These are phyloP conservation scores for Ischnura elegans DNA, from an alignment of 2,888 invertebrate genomes.

Conservation along the genomic window DNA sequence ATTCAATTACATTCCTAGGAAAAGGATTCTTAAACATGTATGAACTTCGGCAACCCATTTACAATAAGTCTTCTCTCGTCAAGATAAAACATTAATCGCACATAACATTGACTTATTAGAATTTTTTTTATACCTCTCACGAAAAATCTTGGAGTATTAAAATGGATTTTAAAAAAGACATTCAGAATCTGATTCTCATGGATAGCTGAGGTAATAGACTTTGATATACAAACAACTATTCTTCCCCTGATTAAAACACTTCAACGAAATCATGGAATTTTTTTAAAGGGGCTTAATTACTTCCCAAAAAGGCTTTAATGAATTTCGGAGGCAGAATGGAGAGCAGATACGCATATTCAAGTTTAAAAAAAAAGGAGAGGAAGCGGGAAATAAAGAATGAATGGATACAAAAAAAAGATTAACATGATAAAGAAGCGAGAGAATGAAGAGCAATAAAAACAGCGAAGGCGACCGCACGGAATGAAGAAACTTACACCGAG, in stretches of 20 bases:
- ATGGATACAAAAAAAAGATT: neutral
- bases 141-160: too few species aligned
- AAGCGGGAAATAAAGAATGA: neutral
- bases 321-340: conserved; percentile 1
- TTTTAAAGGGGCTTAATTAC: neutral
- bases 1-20: too few species aligned
- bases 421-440: neutral
- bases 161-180: neutral
- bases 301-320: conserved; percentile 27
- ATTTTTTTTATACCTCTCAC: too few species aligned
- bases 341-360: neutral
- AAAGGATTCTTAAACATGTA: too few species aligned
- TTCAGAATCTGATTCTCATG: neutral
- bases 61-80: too few species aligned
- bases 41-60: too few species aligned
- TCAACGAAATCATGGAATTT: neutral
- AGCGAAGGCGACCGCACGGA: neutral
- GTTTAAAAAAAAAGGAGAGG: neutral
- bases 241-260: conserved; percentile 26
- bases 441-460: neutral
- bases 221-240: neutral
- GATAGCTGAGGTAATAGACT: neutral
- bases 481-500: neutral
- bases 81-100: too few species aligned
- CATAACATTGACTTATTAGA: too few species aligned